Base-by-base conservation (phyloP, 2,113 vertebrate species). In the Psilopsiagon aurifrons region DNA sequence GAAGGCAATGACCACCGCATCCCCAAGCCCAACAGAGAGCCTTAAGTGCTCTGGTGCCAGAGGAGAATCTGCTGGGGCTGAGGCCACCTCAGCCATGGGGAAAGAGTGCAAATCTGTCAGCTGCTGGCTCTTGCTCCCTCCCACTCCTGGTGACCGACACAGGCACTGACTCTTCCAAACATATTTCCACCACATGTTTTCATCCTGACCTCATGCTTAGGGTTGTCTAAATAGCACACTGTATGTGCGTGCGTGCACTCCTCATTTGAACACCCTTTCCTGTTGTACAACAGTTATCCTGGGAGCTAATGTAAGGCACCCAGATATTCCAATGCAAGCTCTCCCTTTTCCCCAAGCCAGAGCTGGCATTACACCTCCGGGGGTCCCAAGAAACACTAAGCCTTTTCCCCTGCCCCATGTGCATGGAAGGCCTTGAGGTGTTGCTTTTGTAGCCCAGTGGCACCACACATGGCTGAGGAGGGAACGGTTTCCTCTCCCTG, bases 171-270 rank as follows among this genome's bases (percentile, higher is more conserved):
- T 92, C 86, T 90, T 97, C 95, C 97, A 97, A 97, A 97, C 97
- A 97, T 95, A 95, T 97, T 97, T 97, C 91, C 66, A 96, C 97
- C 96, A 97, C 96, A 97, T 97, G 97, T 97, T 97, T 97, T 95
- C 86, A 91, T 55, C 93, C 91, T 96, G 96, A 95, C 94, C 87
- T 97, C 94, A 95, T 94, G 93, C 70, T 88, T 91, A 94, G 95
- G 86, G 94, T 95, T 97, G 94, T 94, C 92, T 95, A 94, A 96
- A 94, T 95, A 92, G 88, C 95, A 89, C 57, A 90, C 78, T 96
- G 83, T 71, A 88, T 92, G 95, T 97, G 93, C 52, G 86, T 93
- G 91, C 94, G 77, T 95, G 91, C 82, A 76, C 51, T 92, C 69
- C 90, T 94, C 83, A 29, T 94, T 94, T 3, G 13, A 94, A 97